These are phyloP conservation scores for Augiades crinisus DNA, from an alignment of 2,888 invertebrate species.

Conservation along the genomic window DNA sequence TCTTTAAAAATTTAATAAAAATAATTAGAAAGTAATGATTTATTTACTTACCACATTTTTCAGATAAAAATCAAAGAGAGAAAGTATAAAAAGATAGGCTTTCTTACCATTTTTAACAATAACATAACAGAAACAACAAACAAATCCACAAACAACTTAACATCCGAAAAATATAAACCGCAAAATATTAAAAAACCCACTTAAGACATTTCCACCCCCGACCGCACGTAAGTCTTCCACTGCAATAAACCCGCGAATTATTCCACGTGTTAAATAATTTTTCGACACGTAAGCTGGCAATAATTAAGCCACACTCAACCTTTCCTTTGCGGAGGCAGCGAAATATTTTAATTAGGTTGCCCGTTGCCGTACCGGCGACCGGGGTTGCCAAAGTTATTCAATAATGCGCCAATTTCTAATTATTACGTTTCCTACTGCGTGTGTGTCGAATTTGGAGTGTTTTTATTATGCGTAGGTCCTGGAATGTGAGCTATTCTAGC, in stretches of 20 bases:
- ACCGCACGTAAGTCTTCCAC: not conserved
- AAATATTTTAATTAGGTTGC: slow-evolving; percentile 77
- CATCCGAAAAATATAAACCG: not conserved
- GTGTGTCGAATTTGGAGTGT: too few relatives aligned
- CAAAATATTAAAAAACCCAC: not conserved
- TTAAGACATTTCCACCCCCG: not conserved
- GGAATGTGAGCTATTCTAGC: too few relatives aligned
- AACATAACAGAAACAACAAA: too few relatives aligned
- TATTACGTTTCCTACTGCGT: too few relatives aligned
- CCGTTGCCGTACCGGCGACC: slow-evolving; percentile 49
- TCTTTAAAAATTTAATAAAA: too few relatives aligned
- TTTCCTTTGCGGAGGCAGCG: slow-evolving; percentile 54
- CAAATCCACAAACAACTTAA: too few relatives aligned
- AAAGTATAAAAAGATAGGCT: too few relatives aligned
- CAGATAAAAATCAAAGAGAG: too few relatives aligned
- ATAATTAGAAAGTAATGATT: too few relatives aligned
- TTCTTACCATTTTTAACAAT: too few relatives aligned
- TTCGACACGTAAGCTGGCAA: slow-evolving; percentile 28
- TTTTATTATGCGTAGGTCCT: too few relatives aligned
- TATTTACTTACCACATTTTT: too few relatives aligned
- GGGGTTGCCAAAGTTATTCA: not conserved
- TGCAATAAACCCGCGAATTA: slow-evolving; percentile 16
- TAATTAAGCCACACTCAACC: slow-evolving; percentile 41
- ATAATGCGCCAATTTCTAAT: not conserved
- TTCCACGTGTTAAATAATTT: slow-evolving; percentile 15